Percentiles rank a stretch among this genome's conserved stretches.
These are phyloP conservation scores for Pedicia rivosa DNA, from an alignment of 2,888 invertebrate genomes.

Conservation along the genomic window DNA sequence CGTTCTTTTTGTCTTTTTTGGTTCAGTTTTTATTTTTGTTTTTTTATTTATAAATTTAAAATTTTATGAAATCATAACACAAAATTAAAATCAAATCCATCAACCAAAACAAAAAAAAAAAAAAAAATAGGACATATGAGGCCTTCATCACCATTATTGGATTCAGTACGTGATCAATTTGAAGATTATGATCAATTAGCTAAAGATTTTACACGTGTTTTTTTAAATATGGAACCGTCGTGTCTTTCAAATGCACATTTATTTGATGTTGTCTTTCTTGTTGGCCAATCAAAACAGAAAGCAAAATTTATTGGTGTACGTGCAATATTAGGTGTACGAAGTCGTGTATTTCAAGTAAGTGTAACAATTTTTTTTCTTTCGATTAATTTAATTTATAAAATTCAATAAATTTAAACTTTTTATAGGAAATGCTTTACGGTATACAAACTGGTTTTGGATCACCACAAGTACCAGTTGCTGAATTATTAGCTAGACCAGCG, in stretches of 20 bases:
- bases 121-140: conserved; percentile 56
- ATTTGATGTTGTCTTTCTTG: conserved; percentile 81
- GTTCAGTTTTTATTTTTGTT: background rate
- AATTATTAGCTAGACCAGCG: conserved; percentile 68
- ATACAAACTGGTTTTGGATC: conserved; percentile 88
- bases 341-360: conserved; percentile 44
- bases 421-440: conserved; percentile 88
- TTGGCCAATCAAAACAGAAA: conserved; percentile 85
- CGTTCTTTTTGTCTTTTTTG: background rate
- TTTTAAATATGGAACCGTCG: conserved; percentile 70
- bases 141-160: conserved; percentile 79
- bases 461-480: conserved; percentile 84
- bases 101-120: too few species aligned
- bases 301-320: conserved; percentile 79
- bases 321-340: conserved; percentile 80
- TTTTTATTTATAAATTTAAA: conserved; percentile 1
- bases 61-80: too few species aligned
- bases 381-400: conserved; percentile 7
- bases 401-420: conserved; percentile 33
- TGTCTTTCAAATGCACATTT: conserved; percentile 61
- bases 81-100: too few species aligned
- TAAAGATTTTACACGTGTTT: conserved; percentile 80
- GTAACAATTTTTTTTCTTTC: too few species aligned
- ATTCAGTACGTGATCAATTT: conserved; percentile 84
- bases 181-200: conserved; percentile 89